phyloP scores from a whole-genome alignment of 2,888 invertebrate genomes.

The Limnephilus auricula region DNA sequence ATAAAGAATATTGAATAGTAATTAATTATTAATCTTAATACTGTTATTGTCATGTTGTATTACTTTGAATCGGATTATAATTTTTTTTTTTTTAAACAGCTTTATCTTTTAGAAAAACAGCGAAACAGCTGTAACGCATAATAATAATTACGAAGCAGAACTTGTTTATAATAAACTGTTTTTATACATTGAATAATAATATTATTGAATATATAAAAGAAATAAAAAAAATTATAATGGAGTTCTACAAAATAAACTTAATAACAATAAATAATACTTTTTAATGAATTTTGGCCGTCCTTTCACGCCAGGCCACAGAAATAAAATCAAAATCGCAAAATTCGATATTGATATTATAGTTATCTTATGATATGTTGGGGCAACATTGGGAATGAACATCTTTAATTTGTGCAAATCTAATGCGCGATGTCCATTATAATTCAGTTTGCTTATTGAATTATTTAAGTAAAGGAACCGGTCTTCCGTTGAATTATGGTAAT shows the following conservation, averaged over 20 bases:
- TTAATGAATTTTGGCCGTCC: background rate
- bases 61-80: background rate
- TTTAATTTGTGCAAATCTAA: background rate
- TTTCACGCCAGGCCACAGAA: background rate
- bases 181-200: too few relatives aligned
- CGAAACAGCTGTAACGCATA: too few relatives aligned
- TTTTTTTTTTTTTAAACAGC: too few relatives aligned
- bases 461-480: background rate
- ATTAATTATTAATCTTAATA: background rate
- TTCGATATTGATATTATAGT: background rate
- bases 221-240: too few relatives aligned
- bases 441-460: background rate
- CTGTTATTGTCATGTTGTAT: background rate
- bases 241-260: too few relatives aligned
- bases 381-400: background rate
- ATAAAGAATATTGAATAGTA: background rate
- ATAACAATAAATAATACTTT: too few relatives aligned
- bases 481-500: constrained; percentile 7
- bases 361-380: background rate
- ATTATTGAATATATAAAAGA: too few relatives aligned
- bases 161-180: too few relatives aligned
- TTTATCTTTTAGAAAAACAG: too few relatives aligned
- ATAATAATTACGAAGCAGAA: too few relatives aligned
- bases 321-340: background rate
- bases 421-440: background rate